A percentile compares a stretch with the other conserved stretches of the same genome.
phyloP scores from a whole-genome alignment of 1,140 invertebrate genomes.

The Bactericera cockerelli region DNA sequence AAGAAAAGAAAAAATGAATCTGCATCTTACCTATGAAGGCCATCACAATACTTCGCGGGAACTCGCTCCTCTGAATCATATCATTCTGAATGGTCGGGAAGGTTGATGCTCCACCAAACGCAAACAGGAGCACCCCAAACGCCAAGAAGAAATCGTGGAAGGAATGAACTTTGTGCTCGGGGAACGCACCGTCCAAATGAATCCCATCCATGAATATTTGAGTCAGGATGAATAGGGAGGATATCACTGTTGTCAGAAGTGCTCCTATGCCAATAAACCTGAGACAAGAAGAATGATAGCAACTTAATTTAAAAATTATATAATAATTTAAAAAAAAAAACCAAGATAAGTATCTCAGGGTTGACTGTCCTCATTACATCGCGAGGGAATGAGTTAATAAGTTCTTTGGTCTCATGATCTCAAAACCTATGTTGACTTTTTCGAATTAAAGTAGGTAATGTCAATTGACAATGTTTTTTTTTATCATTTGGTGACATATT shows the following conservation, averaged over 20 bases:
- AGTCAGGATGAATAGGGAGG: slow-evolving; percentile 40
- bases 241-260: slow-evolving; percentile 36
- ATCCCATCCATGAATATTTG: slow-evolving; percentile 35
- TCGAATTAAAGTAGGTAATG: too few species aligned
- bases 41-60: slow-evolving; percentile 34
- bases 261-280: slow-evolving; percentile 38
- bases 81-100: slow-evolving; percentile 57
- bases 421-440: too few species aligned
- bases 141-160: slow-evolving; percentile 39
- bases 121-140: slow-evolving; percentile 46
- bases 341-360: too few species aligned
- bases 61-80: slow-evolving; percentile 40
- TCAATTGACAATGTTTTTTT: too few species aligned
- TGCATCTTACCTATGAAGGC: slow-evolving; percentile 37
- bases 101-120: slow-evolving; percentile 47
- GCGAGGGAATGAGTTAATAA: too few species aligned
- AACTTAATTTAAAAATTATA: too few species aligned
- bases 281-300: slow-evolving; percentile 19
- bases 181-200: slow-evolving; percentile 24
- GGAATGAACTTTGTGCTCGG: slow-evolving; percentile 24
- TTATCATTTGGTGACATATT: too few species aligned
- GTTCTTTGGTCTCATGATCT: too few species aligned
- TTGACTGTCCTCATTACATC: too few species aligned
- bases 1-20: too few species aligned
- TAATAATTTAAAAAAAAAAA: too few species aligned